Evolutionary conservation across 2,888 invertebrate species (phyloP).

Genomic region (Endotricha flammealis): DNA sequence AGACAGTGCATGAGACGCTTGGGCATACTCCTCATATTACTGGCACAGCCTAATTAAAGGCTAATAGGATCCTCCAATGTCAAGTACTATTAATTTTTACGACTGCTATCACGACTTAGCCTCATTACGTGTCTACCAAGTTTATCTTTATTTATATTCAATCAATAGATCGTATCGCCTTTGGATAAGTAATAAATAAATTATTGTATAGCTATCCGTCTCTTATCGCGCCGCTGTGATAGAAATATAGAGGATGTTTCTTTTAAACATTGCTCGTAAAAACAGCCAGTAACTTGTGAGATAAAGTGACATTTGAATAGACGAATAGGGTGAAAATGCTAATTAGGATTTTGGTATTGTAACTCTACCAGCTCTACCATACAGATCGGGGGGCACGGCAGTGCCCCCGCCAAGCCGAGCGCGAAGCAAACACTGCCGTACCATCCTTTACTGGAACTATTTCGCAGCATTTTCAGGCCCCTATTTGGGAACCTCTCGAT

Average conservation of each 20-base stretch:
- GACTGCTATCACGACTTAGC: slow-evolving; percentile 46
- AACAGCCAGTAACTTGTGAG: too few species aligned
- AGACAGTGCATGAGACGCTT: too few species aligned
- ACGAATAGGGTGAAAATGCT: too few species aligned
- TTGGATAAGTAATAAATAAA: slow-evolving; percentile 49
- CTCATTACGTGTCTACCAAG: slow-evolving; percentile 36
- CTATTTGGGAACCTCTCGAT: too few species aligned
- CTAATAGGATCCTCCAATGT: slow-evolving; percentile 59
- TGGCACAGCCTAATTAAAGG: slow-evolving; percentile 56
- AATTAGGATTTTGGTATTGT: slow-evolving; percentile 7
- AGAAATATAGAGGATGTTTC: slow-evolving; percentile 26
- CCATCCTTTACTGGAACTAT: too few species aligned
- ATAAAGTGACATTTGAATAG: too few species aligned
- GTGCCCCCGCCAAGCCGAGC: too few species aligned
- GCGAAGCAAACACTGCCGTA: too few species aligned
- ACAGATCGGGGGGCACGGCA: too few species aligned
- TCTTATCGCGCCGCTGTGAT: slow-evolving; percentile 34
- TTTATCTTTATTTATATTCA: slow-evolving; percentile 53
- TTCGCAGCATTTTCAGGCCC: too few species aligned
- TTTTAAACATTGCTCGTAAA: slow-evolving; percentile 25
- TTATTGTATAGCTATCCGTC: slow-evolving; percentile 43
- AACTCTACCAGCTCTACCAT: too few species aligned
- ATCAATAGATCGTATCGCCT: slow-evolving; percentile 50
- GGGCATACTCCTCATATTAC: slow-evolving; percentile 4
- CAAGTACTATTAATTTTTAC: slow-evolving; percentile 65